Percentiles rank a stretch among this genome's conserved stretches.
Conservation (phyloP, 1,140 invertebrate genomes). For the Lethrus apterus region DNA sequence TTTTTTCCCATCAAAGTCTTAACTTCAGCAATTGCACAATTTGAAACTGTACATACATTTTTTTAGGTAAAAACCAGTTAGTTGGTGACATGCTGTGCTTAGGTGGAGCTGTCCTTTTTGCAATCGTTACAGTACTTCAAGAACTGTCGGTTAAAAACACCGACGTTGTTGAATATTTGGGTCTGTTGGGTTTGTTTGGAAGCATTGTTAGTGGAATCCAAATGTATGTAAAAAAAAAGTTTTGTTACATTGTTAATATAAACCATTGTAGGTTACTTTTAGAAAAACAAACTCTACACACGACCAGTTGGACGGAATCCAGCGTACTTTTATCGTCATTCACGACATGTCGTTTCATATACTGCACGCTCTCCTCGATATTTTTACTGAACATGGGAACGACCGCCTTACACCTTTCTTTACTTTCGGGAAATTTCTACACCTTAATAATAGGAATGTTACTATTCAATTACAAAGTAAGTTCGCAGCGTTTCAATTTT, state of each 20-base stretch:
- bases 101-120: conserved; percentile 72
- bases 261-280: conserved; percentile 39
- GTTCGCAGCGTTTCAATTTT: conserved; percentile 18
- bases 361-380: conserved; percentile 69
- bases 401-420: conserved; percentile 72
- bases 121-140: conserved; percentile 73
- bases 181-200: conserved; percentile 76
- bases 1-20: neutral
- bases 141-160: conserved; percentile 77
- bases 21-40: neutral
- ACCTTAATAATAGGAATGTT: conserved; percentile 72
- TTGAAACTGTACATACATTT: conserved; percentile 10
- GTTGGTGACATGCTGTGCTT: conserved; percentile 80
- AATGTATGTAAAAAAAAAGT: conserved; percentile 48
- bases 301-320: conserved; percentile 49
- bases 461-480: conserved; percentile 76
- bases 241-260: conserved; percentile 4
- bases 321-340: conserved; percentile 51
- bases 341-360: conserved; percentile 53
- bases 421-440: conserved; percentile 81
- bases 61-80: conserved; percentile 66
- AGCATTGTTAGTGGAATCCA: conserved; percentile 71
- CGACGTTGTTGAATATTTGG: conserved; percentile 76
- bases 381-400: conserved; percentile 73
- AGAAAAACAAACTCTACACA: conserved; percentile 44